Evolutionary conservation across 2,888 invertebrate genomes (phyloP), one percentile per base, ranked within the genome.

Genomic region (Drosophila leonis): DNA sequence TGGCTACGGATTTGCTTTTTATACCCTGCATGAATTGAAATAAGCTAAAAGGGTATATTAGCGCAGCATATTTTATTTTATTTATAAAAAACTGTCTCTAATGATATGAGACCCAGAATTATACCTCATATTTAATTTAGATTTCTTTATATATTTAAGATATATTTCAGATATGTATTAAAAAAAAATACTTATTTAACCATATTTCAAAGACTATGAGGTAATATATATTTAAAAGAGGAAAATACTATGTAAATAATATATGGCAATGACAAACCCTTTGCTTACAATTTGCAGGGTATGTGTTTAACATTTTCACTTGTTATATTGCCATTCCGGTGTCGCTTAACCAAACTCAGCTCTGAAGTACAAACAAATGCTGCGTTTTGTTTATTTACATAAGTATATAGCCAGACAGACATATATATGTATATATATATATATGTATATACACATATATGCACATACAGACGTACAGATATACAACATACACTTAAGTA

Each of bases 351-450:
- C 42, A 77, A 76, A 69, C 78, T 71, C 46, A 41, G 56, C 68
- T 69, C 66, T 68, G 66, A 56, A 61, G 54, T 62, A 71, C 87
- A 78, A 83, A 78, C 86, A 83, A 86, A 71, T 73, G 71, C 78
- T 75, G 70, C 72, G 72, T 72, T 75, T 77, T 77, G 66, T 83
- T 65, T 83, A 83, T 83, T 83, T 88, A 83, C 87, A 88, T 83
- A 83, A 80, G 83, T 65, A 80, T 59, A 61, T 80, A 83, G 54
- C 42, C 61, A 72, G 62, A 24, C 44, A 56, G 59, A 42, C 55
- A 54, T 18, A 27, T 48, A 69, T 35, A n/a, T 31, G 51, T 42
- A 41, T 39, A 57, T 18, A 33, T 48, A 49, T 20, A 33, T 44
- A 44, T 24, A 61, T 33, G 12, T 44, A 59, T 46, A 52, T 24